phyloP scores from a whole-genome alignment of 2,888 invertebrate species.

The Neoaliturus tenellus region DNA sequence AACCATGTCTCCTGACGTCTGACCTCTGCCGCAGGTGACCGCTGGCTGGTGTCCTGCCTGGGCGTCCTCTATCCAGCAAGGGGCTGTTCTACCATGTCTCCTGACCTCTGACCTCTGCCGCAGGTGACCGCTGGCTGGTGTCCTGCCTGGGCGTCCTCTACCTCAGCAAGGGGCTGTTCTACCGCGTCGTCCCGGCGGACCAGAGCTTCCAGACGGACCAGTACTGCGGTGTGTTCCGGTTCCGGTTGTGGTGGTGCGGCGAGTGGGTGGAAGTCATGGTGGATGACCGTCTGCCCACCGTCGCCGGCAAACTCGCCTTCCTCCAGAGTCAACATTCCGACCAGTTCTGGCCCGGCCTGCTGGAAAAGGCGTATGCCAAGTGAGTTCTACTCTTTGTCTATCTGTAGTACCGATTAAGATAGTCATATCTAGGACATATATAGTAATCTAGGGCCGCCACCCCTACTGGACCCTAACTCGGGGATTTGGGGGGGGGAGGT shows the following conservation, averaged over 20 bases:
- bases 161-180: constrained; percentile 91
- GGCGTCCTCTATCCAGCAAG: constrained; percentile 88
- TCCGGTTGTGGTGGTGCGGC: constrained; percentile 96
- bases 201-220: constrained; percentile 80
- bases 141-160: constrained; percentile 91
- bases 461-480: no score
- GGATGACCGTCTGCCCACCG: constrained; percentile 92
- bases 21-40: constrained; percentile 91
- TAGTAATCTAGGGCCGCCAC: no score
- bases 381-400: no score
- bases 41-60: constrained; percentile 93
- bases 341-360: constrained; percentile 91
- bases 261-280: constrained; percentile 94
- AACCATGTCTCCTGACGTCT: constrained; percentile 92
- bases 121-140: constrained; percentile 94
- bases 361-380: constrained; percentile 97
- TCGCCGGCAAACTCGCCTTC: constrained; percentile 90
- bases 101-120: constrained; percentile 60
- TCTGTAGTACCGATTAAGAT: no score
- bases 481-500: no score
- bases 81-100: constrained; percentile 92
- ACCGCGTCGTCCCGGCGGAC: constrained; percentile 93
- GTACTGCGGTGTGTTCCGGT: constrained; percentile 89
- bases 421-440: no score
- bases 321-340: constrained; percentile 87